These are phyloP conservation scores for Diuraphis noxia DNA, from an alignment of 1,140 invertebrate genomes.

Conservation along the genomic window DNA sequence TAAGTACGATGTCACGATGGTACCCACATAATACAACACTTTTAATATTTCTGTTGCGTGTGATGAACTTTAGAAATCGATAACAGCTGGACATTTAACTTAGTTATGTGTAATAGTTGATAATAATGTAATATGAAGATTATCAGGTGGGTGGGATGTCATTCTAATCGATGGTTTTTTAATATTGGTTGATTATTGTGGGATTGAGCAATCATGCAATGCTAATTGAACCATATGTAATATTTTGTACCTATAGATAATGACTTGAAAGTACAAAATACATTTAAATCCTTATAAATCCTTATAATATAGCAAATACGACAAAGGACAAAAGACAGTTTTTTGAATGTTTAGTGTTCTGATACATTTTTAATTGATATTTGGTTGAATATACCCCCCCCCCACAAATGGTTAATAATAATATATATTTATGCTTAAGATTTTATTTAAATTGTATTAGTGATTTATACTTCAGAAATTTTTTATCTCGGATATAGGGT, in stretches of 20 bases:
- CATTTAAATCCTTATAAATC: too few species aligned
- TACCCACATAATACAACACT: background rate
- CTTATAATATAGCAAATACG: too few species aligned
- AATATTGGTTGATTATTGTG: background rate
- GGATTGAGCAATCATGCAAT: background rate
- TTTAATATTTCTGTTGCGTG: background rate
- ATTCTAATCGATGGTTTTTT: background rate
- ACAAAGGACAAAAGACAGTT: background rate
- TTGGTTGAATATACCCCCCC: background rate
- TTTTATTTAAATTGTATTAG: background rate
- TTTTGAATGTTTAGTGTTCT: background rate
- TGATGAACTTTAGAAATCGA: background rate
- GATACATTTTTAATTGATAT: background rate
- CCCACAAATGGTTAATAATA: background rate
- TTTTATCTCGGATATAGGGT: background rate
- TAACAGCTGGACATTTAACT: background rate
- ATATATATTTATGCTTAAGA: background rate
- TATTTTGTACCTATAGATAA: too few species aligned
- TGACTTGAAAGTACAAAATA: too few species aligned
- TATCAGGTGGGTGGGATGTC: background rate
- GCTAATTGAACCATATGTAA: background rate
- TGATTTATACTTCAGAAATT: background rate
- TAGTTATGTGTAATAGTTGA: background rate
- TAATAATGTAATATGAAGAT: background rate
- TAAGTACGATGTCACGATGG: too few species aligned